A percentile compares a stretch with the other conserved stretches of the same genome.
Evolutionary conservation across 2,113 vertebrate genomes (phyloP).

Genomic region (Dasyprocta punctata): DNA sequence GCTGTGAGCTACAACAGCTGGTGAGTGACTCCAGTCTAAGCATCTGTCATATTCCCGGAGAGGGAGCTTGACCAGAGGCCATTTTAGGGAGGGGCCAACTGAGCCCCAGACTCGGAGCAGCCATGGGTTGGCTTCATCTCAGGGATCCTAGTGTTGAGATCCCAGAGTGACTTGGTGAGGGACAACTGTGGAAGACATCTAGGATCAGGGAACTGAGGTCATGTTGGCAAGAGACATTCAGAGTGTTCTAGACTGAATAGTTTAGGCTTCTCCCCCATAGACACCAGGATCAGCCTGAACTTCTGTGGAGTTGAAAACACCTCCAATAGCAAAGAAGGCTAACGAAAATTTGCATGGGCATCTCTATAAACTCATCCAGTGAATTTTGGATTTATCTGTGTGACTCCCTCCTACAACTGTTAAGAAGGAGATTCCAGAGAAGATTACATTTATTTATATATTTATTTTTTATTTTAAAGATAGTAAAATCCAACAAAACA

Average conservation of each 20-base stretch:
- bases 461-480: too few species aligned
- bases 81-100: neutral
- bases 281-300: neutral
- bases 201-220: neutral
- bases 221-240: neutral
- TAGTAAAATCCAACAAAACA: too few species aligned
- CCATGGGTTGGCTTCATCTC: neutral
- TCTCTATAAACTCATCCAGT: neutral
- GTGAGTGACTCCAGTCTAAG: neutral
- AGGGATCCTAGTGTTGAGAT: neutral
- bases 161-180: neutral
- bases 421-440: conserved; percentile 32
- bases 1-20: neutral
- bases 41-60: neutral
- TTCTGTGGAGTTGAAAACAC: neutral
- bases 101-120: neutral
- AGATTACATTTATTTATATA: too few species aligned
- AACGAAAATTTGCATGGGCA: conserved; percentile 1
- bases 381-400: conserved; percentile 41
- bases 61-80: neutral
- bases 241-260: neutral
- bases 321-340: neutral
- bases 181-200: neutral
- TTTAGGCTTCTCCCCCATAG: neutral
- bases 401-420: neutral